Evolutionary conservation across 1,140 invertebrate genomes (phyloP), one percentile per base, ranked within the genome.

Genomic region (Cydia splendana): DNA sequence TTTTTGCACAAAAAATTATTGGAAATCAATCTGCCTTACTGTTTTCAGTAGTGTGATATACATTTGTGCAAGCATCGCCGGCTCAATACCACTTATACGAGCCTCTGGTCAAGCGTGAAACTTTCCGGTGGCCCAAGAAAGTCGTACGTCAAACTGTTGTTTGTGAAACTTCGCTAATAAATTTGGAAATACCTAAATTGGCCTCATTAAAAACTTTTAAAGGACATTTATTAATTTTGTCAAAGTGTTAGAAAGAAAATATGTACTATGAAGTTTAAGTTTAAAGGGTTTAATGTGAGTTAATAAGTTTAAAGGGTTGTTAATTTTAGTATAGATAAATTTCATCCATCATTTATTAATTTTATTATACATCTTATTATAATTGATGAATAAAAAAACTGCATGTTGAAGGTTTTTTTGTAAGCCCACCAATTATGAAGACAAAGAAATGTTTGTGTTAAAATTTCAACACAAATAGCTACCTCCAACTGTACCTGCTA

Each of bases 181-280:
- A 71, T 71, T 45, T 38, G 67, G 10, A 42, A 45, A 45, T n/a
- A n/a, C n/a, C n/a, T 71, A 45, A 71, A 71, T 42, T 71, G 67
- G n/a, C 12, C 65, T 69, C 34, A 30, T 71, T 71, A 42, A 71
- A 71, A 71, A 71, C 13, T 71, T 71, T 71, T 20, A 12, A 45
- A 71, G 67, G 67, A 71, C 67, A 45, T 71, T 71, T 42, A 18
- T 38, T 42, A 42, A 38, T 34, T 65, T 71, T 45, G 67, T 42
- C 5, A 45, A 71, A 71, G 38, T 71, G 34, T 18, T 18, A n/a
- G 38, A 71, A 71, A 71, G 6, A 71, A 71, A 71, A 71, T 20
- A 42, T 4, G 2, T 30, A 30, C 0, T n/a, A 42, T 71, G n/a
- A 71, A 13, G 67, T 9, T 65, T 7, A 71, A 71, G 4, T n/a